Evolutionary conservation across 2,888 invertebrate genomes (phyloP).

Genomic region (Melinopterus prodromus): DNA sequence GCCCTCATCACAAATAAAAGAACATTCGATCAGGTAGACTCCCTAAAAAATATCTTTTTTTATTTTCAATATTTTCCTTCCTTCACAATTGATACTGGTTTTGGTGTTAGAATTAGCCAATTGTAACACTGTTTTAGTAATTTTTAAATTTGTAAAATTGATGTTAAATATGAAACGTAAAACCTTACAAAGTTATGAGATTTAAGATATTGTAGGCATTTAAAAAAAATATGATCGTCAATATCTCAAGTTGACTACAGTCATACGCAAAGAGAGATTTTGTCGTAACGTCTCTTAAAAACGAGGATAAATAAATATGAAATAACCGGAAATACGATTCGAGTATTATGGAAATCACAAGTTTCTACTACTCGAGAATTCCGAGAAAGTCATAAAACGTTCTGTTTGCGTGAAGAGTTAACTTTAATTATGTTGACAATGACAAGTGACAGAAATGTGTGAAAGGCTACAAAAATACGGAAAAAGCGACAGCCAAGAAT

Average conservation of each 20-base stretch:
- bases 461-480: neutral
- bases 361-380: neutral
- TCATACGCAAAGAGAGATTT: no score
- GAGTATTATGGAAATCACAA: neutral
- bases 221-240: no score
- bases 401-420: neutral
- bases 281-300: neutral
- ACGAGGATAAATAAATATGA: neutral
- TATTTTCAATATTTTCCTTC: no score
- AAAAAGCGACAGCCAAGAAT: neutral
- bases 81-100: no score
- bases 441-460: constrained; percentile 4
- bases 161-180: no score
- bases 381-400: neutral
- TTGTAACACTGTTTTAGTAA: no score
- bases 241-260: no score
- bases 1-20: neutral
- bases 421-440: constrained; percentile 4
- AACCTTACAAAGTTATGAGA: no score
- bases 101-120: no score
- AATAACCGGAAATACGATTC: neutral
- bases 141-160: no score
- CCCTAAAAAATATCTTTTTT: no score
- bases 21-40: neutral
- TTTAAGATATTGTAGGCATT: no score